Percentiles rank a stretch among this genome's conserved stretches.
These are phyloP conservation scores for Dorcus hopei DNA, from an alignment of 2,888 invertebrate genomes.

Conservation along the genomic window DNA sequence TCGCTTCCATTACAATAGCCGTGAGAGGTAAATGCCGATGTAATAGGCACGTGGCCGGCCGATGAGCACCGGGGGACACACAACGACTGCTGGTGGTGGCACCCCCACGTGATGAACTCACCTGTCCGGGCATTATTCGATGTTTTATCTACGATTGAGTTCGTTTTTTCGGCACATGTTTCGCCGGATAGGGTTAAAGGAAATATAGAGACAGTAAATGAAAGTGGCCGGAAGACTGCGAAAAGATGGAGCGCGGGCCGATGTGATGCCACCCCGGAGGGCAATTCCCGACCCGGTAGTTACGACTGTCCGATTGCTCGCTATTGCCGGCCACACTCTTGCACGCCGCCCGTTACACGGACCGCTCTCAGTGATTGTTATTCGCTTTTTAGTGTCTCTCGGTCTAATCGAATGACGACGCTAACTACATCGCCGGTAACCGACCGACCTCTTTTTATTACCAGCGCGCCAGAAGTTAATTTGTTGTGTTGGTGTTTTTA, in stretches of 20 bases:
- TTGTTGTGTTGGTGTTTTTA: conserved; percentile 44
- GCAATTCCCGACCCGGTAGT: conserved; percentile 59
- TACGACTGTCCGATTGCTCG: conserved; percentile 62
- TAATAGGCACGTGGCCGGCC: conserved; percentile 44
- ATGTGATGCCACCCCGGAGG: conserved; percentile 56
- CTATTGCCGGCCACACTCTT: conserved; percentile 32
- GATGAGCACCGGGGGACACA: conserved; percentile 42
- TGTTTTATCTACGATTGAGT: conserved; percentile 40
- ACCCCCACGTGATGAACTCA: conserved; percentile 25
- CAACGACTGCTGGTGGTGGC: conserved; percentile 10
- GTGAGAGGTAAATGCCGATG: conserved; percentile 38
- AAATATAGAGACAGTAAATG: conserved; percentile 41
- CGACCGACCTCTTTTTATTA: conserved; percentile 33
- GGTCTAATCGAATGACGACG: conserved; percentile 44
- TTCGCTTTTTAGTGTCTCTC: conserved; percentile 44
- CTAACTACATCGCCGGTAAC: conserved; percentile 37
- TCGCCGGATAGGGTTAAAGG: conserved; percentile 34
- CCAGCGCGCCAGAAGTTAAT: conserved; percentile 39
- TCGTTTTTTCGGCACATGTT: conserved; percentile 19
- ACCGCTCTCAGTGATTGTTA: conserved; percentile 43
- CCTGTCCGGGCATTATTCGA: conserved; percentile 37
- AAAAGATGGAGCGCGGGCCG: conserved; percentile 34
- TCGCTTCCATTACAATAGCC: conserved; percentile 36
- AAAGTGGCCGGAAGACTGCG: conserved; percentile 39
- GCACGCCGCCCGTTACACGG: conserved; percentile 28